Base-by-base conservation (phyloP, 2,113 vertebrate species). In the Chrysemys picta region DNA sequence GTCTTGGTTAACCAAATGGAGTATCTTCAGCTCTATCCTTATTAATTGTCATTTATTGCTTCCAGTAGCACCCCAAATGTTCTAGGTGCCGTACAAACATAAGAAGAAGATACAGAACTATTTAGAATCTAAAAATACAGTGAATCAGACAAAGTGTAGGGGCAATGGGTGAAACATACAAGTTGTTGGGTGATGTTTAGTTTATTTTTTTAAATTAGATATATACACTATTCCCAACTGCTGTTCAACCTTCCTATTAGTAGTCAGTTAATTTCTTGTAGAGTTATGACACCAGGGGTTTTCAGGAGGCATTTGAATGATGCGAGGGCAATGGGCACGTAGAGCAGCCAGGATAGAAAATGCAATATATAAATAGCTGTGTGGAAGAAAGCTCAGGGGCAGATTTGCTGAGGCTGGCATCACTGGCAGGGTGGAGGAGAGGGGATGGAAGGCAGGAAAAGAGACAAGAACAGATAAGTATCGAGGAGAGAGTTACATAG, bases 81-180 rank as follows among this genome's bases (percentile, higher is more conserved):
- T 3, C 10, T 4, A 84, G 22, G 16, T 90, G 5, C 50, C 81
- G 2, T 90, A 49, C 72, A 38, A 75, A 42, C 22, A 42, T 75
- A 25, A 38, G 2, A 38, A 29, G 65, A 72, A 21, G 31, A 72
- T 94, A 85, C 50, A 29, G 1, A 4, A 2, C 87, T 92, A 1
- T 16, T 90, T 81, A 42, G 65, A 52, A 49, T 91, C 53, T 84
- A 53, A 10, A 84, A 91, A 83, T n/a, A n/a, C 16, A n/a, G 62
- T 69, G 62, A 69, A 69, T 69, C 35, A 69, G 62, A n/a, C 31
- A 19, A n/a, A n/a, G 31, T 69, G 31, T 35, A n/a, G 31, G 16
- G 13, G 13, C 62, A 69, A 4, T 69, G 35, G 35, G 8, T 69
- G 14, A 69, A 69, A 69, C 31, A 69, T 69, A 17, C 16, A 8